A percentile compares a stretch with the other conserved stretches of the same genome.
Conservation (phyloP, 2,888 invertebrate species). For the Scaptomyza tumidula region DNA sequence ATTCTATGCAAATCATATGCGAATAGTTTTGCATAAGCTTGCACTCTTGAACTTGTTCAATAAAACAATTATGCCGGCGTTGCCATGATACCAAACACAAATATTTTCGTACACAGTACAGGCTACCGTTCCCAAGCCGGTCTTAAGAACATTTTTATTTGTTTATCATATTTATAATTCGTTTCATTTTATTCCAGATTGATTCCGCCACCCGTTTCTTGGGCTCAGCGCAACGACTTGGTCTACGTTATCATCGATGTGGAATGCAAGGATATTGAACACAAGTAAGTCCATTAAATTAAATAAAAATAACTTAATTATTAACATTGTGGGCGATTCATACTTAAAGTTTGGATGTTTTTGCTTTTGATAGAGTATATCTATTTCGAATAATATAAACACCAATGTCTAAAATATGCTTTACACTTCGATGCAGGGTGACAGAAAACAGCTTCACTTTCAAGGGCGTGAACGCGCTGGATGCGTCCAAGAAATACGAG, state of each 20-base stretch:
- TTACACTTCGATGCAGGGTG: conserved; percentile 85
- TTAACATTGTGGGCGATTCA: background rate
- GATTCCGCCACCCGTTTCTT: conserved; percentile 92
- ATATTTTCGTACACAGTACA: background rate
- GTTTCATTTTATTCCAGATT: conserved; percentile 57
- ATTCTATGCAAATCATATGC: conserved; percentile 42
- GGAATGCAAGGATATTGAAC: conserved; percentile 93
- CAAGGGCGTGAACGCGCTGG: conserved; percentile 91
- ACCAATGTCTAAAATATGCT: background rate
- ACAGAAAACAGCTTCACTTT: conserved; percentile 91
- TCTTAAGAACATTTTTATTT: conserved; percentile 19
- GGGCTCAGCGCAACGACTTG: conserved; percentile 95
- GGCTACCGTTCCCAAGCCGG: conserved; percentile 22
- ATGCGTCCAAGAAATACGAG: conserved; percentile 94
- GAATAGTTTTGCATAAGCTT: conserved; percentile 27
- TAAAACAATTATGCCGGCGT: conserved; percentile 29
- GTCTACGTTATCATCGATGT: conserved; percentile 95
- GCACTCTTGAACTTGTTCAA: conserved; percentile 25
- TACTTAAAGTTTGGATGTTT: background rate
- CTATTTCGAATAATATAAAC: background rate
- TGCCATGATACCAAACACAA: conserved; percentile 45
- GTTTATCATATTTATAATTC: conserved; percentile 20
- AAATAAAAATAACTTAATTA: background rate
- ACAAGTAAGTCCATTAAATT: conserved; percentile 86
- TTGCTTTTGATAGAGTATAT: background rate